Percentiles rank a stretch among this genome's conserved stretches.
Conservation (phyloP, 2,888 invertebrate genomes). For the Synergus umbraculus region DNA sequence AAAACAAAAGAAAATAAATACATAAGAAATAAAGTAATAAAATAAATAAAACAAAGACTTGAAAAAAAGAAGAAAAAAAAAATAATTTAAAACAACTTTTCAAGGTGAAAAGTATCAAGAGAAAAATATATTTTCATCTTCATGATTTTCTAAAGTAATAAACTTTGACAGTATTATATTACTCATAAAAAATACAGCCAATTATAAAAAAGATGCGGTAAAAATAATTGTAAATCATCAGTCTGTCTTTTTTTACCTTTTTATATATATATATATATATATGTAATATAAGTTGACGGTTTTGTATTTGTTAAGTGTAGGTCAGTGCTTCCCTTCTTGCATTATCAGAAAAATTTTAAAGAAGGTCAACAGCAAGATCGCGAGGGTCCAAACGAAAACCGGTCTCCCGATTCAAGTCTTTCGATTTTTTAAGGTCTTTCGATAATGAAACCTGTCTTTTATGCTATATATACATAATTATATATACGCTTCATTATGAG, state of each 20-base stretch:
- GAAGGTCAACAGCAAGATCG: constrained; percentile 4
- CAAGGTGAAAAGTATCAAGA: not conserved
- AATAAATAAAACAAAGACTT: too few species aligned
- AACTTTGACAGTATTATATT: not conserved
- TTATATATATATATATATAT: too few species aligned
- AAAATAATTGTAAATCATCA: not conserved
- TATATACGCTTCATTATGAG: constrained; percentile 2
- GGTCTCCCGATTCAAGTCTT: constrained; percentile 26
- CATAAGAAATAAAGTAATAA: too few species aligned
- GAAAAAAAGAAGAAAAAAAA: not conserved
- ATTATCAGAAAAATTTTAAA: constrained; percentile 27
- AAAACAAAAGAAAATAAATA: not conserved
- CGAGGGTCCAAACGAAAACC: constrained; percentile 28
- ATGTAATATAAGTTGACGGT: not conserved
- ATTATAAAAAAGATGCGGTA: not conserved
- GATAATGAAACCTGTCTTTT: constrained; percentile 22
- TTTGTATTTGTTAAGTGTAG: not conserved
- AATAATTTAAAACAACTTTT: not conserved
- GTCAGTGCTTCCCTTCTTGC: not conserved
- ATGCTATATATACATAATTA: not conserved
- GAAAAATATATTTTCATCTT: not conserved
- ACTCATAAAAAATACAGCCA: not conserved
- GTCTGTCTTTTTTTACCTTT: not conserved
- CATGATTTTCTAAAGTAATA: not conserved
- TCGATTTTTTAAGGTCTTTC: constrained; percentile 23